These are phyloP conservation scores for Huso huso DNA, from an alignment of 2,797 vertebrate species.

Conservation along the genomic window DNA sequence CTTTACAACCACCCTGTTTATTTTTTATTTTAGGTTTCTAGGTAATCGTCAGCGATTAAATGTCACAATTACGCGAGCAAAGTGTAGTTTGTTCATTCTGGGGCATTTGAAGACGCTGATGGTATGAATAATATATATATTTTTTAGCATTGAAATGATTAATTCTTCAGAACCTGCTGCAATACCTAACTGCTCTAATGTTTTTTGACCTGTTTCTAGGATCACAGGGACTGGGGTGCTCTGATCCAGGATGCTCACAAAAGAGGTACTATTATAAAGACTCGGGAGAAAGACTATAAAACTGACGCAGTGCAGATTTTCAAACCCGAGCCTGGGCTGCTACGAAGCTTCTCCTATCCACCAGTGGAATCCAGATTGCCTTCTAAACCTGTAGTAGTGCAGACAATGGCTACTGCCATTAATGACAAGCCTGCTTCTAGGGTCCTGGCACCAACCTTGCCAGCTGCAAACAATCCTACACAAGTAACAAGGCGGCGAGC, in stretches of 20 bases:
- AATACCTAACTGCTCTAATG: too few relatives aligned
- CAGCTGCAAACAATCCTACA: too few relatives aligned
- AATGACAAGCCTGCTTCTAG: too few relatives aligned
- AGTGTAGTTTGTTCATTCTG: constrained; percentile 73
- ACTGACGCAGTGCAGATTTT: constrained; percentile 52
- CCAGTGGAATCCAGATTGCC: background rate
- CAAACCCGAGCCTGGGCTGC: constrained; percentile 38
- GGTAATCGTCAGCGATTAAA: constrained; percentile 71
- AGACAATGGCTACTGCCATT: too few relatives aligned
- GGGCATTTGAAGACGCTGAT: constrained; percentile 66
- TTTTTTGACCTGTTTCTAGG: constrained; percentile 37
- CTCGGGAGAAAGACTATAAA: constrained; percentile 46
- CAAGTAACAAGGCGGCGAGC: too few relatives aligned
- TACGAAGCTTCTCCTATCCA: constrained; percentile 24
- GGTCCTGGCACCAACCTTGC: too few relatives aligned
- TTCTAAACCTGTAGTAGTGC: background rate
- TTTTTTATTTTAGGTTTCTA: constrained; percentile 57
- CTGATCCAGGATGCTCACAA: constrained; percentile 66
- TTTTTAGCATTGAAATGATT: background rate
- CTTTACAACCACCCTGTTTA: background rate
- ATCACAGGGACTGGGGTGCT: constrained; percentile 65
- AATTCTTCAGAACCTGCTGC: too few relatives aligned
- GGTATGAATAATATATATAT: constrained; percentile 39
- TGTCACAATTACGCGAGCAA: constrained; percentile 75
- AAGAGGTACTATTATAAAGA: constrained; percentile 58